Percentiles rank a stretch among this genome's conserved stretches.
Conservation (phyloP, 2,797 vertebrate species). For the Gymnoscopelus braueri region DNA sequence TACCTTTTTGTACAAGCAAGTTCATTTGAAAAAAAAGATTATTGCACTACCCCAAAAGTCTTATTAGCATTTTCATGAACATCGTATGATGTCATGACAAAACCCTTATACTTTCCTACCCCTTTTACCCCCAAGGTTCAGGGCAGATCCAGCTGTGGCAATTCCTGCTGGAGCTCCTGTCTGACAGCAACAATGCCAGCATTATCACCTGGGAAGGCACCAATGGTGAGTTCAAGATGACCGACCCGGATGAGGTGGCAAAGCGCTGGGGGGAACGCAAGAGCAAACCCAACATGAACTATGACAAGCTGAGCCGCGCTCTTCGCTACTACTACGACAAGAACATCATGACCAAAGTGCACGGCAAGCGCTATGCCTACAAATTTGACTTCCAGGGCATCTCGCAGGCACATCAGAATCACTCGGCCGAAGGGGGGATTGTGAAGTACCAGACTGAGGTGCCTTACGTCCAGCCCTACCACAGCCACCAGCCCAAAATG, state of each 20-base stretch:
- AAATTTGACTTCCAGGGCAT: constrained; percentile 91
- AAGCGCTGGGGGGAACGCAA: constrained; percentile 88
- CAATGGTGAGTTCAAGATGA: constrained; percentile 90
- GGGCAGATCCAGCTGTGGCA: constrained; percentile 92
- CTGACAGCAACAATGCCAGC: constrained; percentile 80
- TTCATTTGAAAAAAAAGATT: no score
- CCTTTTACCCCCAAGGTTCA: constrained; percentile 70
- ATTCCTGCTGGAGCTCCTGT: constrained; percentile 87
- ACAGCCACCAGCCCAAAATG: constrained; percentile 88
- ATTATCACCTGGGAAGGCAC: constrained; percentile 89
- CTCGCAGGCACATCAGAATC: constrained; percentile 85
- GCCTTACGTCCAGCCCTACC: constrained; percentile 79
- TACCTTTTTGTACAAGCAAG: no score
- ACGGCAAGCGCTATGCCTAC: constrained; percentile 89
- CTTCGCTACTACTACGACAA: constrained; percentile 91
- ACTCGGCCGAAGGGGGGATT: constrained; percentile 70
- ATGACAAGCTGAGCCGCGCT: constrained; percentile 83
- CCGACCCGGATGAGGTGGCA: constrained; percentile 87
- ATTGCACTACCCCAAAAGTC: no score
- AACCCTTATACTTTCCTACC: neutral
- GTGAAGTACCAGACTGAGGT: constrained; percentile 83
- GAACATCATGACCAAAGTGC: constrained; percentile 91
- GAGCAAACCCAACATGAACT: constrained; percentile 85
- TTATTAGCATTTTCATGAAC: neutral
- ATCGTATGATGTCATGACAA: neutral